Evolutionary conservation across 1,140 invertebrate species (phyloP), one percentile per base, ranked within the genome.

Genomic region (Brachionus manjavacas): DNA sequence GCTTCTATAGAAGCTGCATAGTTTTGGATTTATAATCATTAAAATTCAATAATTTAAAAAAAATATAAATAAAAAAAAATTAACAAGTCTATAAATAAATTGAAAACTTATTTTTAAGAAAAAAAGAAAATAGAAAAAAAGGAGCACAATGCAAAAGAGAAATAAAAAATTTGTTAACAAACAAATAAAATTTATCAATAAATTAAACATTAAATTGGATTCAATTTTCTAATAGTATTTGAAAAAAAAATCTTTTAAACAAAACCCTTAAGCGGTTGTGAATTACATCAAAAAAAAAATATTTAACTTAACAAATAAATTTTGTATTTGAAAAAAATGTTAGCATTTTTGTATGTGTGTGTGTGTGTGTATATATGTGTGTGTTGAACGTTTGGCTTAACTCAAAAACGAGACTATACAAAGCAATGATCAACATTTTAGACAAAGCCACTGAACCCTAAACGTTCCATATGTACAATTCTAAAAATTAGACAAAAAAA

Each of bases 21-120:
- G 72, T 49, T 49, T 49, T 72, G 31, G 31, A 39, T 72, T 72
- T 35, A 39, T 68, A 68, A 55, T 68, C 25, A 39, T 76, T 49
- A 25, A 76, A 76, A 76, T 76, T 49, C 8, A 76, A 49, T 76
- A 76, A 46, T 76, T 76, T 76, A 76, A 76, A 76, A 74, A 74
- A 39, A 39, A 41, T 23, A 76, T 49, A 76, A 49, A 23, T 46
- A 46, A 23, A n/a, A 76, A 76, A 49, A 52, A 76, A 76, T 28
- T 16, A 49, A 25, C 0, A 49, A 28, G 25, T 49, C 3, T 11
- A 76, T 76, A 20, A 76, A 76, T 76, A 76, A 25, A 72, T 9
- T 43, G 20, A 49, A 76, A 76, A 49, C 41, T 76, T 25, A 49
- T 43, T 74, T 41, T 16, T 28, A 43, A 43, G 23, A 46, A 43